Conservation (phyloP, 2,113 vertebrate genomes). For the Columbina picui region DNA sequence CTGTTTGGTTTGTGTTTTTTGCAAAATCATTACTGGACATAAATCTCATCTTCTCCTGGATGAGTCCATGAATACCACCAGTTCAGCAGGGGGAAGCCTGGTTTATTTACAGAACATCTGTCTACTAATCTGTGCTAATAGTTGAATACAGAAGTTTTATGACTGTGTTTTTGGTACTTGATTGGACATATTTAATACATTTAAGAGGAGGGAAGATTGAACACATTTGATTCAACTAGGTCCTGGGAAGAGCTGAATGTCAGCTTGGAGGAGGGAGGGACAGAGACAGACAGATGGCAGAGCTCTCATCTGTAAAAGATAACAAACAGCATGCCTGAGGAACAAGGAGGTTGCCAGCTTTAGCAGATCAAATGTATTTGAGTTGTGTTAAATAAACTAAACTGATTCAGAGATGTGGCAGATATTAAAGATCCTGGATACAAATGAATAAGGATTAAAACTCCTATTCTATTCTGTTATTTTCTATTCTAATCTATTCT, state of each 20-base stretch:
- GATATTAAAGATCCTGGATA: background rate
- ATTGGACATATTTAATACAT: background rate
- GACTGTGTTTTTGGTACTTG: background rate
- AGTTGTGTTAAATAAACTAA: constrained; percentile 13
- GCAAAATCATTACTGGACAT: background rate
- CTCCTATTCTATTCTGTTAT: background rate
- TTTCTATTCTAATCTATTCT: background rate
- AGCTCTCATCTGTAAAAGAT: background rate
- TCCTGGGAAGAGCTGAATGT: background rate
- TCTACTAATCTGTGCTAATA: background rate
- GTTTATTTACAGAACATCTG: background rate
- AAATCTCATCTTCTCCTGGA: background rate
- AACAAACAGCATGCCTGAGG: background rate
- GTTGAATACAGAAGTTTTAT: background rate
- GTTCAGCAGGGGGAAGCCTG: background rate
- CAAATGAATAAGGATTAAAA: constrained; percentile 7
- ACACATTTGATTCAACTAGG: background rate
- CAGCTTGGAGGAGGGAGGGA: background rate
- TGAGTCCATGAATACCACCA: background rate
- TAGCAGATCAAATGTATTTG: background rate
- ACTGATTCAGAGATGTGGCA: background rate
- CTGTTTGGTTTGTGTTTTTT: background rate
- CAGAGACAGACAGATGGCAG: background rate
- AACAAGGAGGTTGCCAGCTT: background rate
- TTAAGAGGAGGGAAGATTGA: background rate